These are phyloP conservation scores for Andrena dorsata DNA, from an alignment of 2,888 invertebrate genomes.

Conservation along the genomic window DNA sequence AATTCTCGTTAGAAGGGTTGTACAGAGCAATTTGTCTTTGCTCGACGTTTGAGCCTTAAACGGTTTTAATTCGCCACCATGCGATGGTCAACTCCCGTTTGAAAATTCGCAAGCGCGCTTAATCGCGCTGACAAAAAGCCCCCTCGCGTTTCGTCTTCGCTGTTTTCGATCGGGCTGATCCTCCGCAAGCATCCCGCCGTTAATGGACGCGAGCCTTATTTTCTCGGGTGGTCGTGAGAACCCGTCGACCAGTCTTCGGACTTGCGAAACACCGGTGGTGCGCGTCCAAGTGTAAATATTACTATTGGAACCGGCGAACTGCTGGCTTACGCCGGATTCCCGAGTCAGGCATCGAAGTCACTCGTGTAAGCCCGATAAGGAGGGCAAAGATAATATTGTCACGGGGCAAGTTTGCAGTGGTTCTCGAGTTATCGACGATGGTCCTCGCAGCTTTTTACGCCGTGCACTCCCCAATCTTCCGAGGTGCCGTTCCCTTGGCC, in stretches of 20 bases:
- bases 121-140: not conserved
- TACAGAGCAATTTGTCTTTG: slow-evolving; percentile 58
- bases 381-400: slow-evolving; percentile 74
- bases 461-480: not conserved
- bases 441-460: not conserved
- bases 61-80: slow-evolving; percentile 42
- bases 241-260: slow-evolving; percentile 16
- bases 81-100: slow-evolving; percentile 20
- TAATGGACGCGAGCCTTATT: not conserved
- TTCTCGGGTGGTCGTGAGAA: slow-evolving; percentile 36
- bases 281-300: slow-evolving; percentile 57
- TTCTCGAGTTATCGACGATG: slow-evolving; percentile 16
- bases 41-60: slow-evolving; percentile 42
- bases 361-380: slow-evolving; percentile 53
- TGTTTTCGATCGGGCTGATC: not conserved
- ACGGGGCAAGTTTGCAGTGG: slow-evolving; percentile 38
- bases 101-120: slow-evolving; percentile 37
- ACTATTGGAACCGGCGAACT: slow-evolving; percentile 39
- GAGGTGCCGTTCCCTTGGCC: not conserved
- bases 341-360: slow-evolving; percentile 63
- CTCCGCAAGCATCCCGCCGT: not conserved
- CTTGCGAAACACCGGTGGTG: slow-evolving; percentile 2
- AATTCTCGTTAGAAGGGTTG: slow-evolving; percentile 55
- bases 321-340: slow-evolving; percentile 39
- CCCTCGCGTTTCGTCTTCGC: not conserved